These are phyloP conservation scores for Nasonia longicornis DNA, from an alignment of 1,140 invertebrate species.

Conservation along the genomic window DNA sequence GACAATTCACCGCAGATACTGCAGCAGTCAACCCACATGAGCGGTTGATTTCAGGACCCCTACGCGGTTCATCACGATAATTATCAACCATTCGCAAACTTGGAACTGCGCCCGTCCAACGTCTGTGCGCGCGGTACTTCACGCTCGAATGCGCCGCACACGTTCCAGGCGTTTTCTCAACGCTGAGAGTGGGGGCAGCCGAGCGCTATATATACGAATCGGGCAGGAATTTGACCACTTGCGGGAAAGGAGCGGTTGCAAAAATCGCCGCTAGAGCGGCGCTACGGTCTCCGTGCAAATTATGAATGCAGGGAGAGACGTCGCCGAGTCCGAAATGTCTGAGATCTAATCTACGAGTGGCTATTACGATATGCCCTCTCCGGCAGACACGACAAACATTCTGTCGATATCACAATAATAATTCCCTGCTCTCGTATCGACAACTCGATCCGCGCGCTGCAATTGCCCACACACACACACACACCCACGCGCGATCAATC, in stretches of 20 bases:
- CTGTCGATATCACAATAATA: neutral
- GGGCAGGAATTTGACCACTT: neutral
- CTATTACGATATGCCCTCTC: no score
- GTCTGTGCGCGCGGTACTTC: no score
- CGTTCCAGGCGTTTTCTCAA: no score
- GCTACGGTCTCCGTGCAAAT: neutral
- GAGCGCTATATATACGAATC: neutral
- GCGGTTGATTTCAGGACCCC: slow-evolving; percentile 77
- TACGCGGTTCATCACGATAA: slow-evolving; percentile 75
- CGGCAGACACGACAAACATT: neutral
- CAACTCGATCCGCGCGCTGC: neutral
- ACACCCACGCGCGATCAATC: no score
- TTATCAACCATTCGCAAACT: slow-evolving; percentile 10
- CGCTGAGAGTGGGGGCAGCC: no score
- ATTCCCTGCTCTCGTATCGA: neutral
- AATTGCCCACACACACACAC: no score
- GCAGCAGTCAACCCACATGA: slow-evolving; percentile 71
- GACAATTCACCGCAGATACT: slow-evolving; percentile 55
- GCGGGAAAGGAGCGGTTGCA: neutral
- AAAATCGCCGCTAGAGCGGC: neutral
- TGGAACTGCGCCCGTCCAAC: neutral
- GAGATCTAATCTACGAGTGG: no score
- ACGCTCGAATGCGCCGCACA: no score
- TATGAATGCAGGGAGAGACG: neutral
- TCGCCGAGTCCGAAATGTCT: no score